phyloP scores from a whole-genome alignment of 2,888 invertebrate species.

The Nemotelus pantherinus region DNA sequence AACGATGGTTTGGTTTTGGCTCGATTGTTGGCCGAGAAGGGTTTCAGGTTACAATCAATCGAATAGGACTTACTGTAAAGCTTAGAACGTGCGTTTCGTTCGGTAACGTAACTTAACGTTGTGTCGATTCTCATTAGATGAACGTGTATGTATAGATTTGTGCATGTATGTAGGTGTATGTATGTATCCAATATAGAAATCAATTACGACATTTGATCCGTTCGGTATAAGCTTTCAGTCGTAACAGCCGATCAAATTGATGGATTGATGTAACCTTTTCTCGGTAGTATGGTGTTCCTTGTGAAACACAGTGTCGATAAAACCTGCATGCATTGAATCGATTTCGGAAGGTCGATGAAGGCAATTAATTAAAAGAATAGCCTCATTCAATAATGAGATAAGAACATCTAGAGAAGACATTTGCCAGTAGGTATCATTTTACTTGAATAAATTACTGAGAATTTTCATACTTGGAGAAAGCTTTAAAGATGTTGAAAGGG shows the following conservation, averaged over 20 bases:
- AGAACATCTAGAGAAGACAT: no score
- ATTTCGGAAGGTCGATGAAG: no score
- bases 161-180: neutral
- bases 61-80: constrained; percentile 8
- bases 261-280: neutral
- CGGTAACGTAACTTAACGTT: constrained; percentile 19
- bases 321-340: no score
- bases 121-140: neutral
- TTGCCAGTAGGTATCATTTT: no score
- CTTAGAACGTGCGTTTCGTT: constrained; percentile 17
- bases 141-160: neutral
- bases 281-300: neutral
- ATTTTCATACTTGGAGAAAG: no score
- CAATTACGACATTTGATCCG: constrained; percentile 35
- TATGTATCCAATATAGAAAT: neutral
- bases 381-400: no score
- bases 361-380: no score
- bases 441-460: no score
- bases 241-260: neutral
- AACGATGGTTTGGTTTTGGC: constrained; percentile 22
- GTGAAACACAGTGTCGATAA: no score
- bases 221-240: constrained; percentile 25
- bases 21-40: constrained; percentile 19
- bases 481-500: no score
- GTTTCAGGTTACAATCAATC: constrained; percentile 23